Evolutionary conservation across 2,888 invertebrate genomes (phyloP).

Genomic region (Ophion obscuratus): DNA sequence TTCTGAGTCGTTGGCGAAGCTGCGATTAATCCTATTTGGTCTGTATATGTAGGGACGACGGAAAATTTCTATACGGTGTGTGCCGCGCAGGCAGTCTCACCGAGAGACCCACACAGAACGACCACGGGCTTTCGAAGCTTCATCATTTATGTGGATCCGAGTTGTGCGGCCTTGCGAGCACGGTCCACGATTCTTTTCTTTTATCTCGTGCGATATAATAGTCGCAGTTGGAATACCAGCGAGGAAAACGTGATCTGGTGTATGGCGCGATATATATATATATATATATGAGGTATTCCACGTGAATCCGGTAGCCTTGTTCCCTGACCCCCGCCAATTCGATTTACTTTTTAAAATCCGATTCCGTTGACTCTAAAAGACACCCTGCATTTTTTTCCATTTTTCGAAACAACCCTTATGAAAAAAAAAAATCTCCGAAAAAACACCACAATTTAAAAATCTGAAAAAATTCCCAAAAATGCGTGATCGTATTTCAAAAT

Average conservation of each 20-base stretch:
- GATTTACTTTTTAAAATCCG: too few relatives aligned
- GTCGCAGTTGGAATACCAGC: constrained; percentile 48
- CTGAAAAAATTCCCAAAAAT: too few relatives aligned
- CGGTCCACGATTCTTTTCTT: constrained; percentile 25
- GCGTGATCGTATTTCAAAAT: too few relatives aligned
- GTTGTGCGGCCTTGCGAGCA: constrained; percentile 45
- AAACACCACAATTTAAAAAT: too few relatives aligned
- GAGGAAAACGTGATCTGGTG: constrained; percentile 59
- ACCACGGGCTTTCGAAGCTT: constrained; percentile 38
- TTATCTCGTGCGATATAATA: constrained; percentile 26
- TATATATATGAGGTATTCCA: too few relatives aligned
- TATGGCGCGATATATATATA: constrained; percentile 22
- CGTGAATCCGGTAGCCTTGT: too few relatives aligned
- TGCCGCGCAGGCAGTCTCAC: not conserved
- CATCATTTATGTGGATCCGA: constrained; percentile 50
- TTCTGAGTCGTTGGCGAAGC: not conserved
- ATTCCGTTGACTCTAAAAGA: too few relatives aligned
- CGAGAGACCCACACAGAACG: not conserved
- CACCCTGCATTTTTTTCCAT: too few relatives aligned
- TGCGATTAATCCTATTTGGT: constrained; percentile 1
- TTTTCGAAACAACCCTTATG: too few relatives aligned
- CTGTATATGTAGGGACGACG: not conserved
- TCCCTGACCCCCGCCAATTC: too few relatives aligned
- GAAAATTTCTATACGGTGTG: not conserved
- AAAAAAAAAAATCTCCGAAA: too few relatives aligned